phyloP scores from a whole-genome alignment of 2,113 vertebrate species.

The Eulemur rufifrons region DNA sequence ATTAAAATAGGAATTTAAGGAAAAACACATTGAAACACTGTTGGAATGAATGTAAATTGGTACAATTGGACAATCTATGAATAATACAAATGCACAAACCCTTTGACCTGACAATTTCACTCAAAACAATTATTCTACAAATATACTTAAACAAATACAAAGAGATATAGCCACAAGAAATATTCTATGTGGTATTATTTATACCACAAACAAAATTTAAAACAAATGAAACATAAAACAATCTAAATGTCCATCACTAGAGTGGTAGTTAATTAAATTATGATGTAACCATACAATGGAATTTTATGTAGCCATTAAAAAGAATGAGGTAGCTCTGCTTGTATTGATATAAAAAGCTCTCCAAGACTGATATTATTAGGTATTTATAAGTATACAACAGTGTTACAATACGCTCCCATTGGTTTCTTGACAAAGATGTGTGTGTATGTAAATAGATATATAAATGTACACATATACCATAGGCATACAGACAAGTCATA shows the following conservation, averaged over 20 bases:
- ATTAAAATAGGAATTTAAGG: constrained; percentile 1
- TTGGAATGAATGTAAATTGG: not conserved
- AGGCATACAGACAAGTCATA: not conserved
- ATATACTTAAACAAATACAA: constrained; percentile 15
- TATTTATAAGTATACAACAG: not conserved
- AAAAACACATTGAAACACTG: constrained; percentile 26
- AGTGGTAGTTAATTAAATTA: constrained; percentile 29
- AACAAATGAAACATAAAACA: constrained; percentile 19
- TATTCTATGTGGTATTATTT: constrained; percentile 23
- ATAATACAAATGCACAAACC: constrained; percentile 20
- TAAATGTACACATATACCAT: not conserved
- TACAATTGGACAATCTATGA: not conserved
- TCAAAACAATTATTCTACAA: constrained; percentile 12
- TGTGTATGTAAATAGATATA: not conserved
- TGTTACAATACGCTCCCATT: not conserved
- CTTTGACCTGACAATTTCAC: not conserved
- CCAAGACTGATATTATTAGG: constrained; percentile 1
- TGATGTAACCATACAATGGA: not conserved
- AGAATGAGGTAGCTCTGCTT: constrained; percentile 73
- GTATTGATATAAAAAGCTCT: not conserved
- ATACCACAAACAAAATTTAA: not conserved
- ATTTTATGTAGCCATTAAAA: constrained; percentile 40
- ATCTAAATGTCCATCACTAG: not conserved
- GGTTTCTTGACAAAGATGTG: not conserved
- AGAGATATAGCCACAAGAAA: constrained; percentile 4